Evolutionary conservation across 1,140 invertebrate genomes (phyloP).

Genomic region (Ceratitis capitata): DNA sequence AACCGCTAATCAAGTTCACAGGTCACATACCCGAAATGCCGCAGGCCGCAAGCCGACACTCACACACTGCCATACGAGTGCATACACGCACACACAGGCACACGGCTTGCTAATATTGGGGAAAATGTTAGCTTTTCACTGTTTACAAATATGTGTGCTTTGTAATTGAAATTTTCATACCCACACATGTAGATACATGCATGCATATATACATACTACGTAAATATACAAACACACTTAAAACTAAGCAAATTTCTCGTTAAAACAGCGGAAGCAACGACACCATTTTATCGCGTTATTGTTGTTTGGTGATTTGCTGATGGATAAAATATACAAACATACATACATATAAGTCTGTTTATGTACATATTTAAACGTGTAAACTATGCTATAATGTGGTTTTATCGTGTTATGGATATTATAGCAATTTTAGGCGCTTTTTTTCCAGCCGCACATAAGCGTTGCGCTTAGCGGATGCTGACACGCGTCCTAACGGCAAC

Average conservation of each 20-base stretch:
- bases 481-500: neutral
- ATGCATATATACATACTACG: neutral
- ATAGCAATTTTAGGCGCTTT: neutral
- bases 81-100: neutral
- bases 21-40: constrained; percentile 29
- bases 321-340: too few relatives aligned
- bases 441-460: too few relatives aligned
- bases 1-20: constrained; percentile 37
- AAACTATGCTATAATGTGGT: neutral
- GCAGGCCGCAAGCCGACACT: constrained; percentile 14
- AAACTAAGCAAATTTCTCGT: neutral
- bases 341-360: neutral
- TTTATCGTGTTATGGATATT: neutral
- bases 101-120: neutral
- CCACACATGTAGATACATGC: neutral
- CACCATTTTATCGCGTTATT: neutral
- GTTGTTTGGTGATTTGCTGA: too few relatives aligned
- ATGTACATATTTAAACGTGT: neutral
- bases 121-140: too few relatives aligned
- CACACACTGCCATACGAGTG: neutral
- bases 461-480: neutral
- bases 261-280: neutral
- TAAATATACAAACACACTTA: too few relatives aligned
- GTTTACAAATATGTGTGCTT: neutral
- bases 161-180: neutral